These are phyloP conservation scores for Ethmia dodecea DNA, from an alignment of 2,888 invertebrate species.

Conservation along the genomic window DNA sequence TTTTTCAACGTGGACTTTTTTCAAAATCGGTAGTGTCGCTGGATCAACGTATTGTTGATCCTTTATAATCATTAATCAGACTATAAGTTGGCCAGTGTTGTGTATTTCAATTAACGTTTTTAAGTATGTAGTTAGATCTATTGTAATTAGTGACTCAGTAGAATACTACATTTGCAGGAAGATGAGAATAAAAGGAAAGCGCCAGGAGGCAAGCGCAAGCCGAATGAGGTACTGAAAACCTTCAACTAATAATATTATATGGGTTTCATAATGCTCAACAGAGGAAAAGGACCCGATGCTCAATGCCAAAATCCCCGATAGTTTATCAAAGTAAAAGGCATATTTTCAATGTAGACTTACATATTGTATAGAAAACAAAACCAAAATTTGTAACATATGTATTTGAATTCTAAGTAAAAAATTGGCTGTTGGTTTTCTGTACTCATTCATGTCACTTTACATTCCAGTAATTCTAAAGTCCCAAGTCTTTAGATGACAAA, in stretches of 20 bases:
- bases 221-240: conserved; percentile 77
- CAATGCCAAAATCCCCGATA: too few relatives aligned
- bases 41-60: too few relatives aligned
- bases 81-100: too few relatives aligned
- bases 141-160: conserved; percentile 38
- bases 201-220: conserved; percentile 69
- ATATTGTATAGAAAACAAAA: too few relatives aligned
- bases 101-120: too few relatives aligned
- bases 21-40: too few relatives aligned
- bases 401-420: background rate
- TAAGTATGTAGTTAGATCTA: background rate
- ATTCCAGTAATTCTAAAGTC: conserved; percentile 65
- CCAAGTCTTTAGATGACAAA: too few relatives aligned
- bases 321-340: too few relatives aligned
- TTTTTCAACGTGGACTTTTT: too few relatives aligned
- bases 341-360: too few relatives aligned
- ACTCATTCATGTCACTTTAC: conserved; percentile 63
- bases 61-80: too few relatives aligned
- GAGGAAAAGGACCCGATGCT: conserved; percentile 65
- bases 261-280: conserved; percentile 32
- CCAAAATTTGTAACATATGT: too few relatives aligned
- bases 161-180: conserved; percentile 72
- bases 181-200: conserved; percentile 75
- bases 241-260: conserved; percentile 56
- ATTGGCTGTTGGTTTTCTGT: conserved; percentile 75